Evolutionary conservation across 2,797 vertebrate genomes (phyloP).

Genomic region (Phaenicophaeus curvirostris): DNA sequence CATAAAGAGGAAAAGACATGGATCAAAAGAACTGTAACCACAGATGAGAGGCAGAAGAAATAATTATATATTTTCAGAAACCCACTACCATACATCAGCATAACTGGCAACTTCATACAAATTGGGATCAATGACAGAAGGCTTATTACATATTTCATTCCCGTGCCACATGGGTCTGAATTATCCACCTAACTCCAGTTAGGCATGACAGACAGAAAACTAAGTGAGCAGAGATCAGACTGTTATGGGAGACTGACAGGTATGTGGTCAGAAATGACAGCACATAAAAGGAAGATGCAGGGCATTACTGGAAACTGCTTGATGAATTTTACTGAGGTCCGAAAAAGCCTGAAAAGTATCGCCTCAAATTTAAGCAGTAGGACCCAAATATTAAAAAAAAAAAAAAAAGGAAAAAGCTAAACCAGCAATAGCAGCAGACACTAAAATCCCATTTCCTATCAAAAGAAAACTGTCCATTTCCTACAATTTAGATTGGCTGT

Average conservation of each 20-base stretch:
- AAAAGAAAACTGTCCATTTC: not conserved
- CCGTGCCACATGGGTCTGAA: not conserved
- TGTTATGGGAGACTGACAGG: not conserved
- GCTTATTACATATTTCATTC: not conserved
- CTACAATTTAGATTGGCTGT: not conserved
- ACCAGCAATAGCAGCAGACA: not conserved
- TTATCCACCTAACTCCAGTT: not conserved
- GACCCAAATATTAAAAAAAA: not conserved
- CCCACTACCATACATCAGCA: not conserved
- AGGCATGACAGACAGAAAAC: not conserved
- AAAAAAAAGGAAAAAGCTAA: not conserved
- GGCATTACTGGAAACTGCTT: not conserved
- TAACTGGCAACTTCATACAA: not conserved
- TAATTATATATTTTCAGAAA: not conserved
- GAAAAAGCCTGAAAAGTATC: not conserved
- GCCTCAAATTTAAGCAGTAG: not conserved
- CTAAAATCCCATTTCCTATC: not conserved
- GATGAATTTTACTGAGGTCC: not conserved
- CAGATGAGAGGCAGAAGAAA: not conserved
- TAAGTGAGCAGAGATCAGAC: not conserved
- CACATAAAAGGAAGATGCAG: not conserved
- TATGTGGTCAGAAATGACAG: not conserved
- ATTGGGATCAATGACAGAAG: fast-evolving
- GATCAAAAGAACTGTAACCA: not conserved
- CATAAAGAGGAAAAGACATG: not conserved